A percentile compares a stretch with the other conserved stretches of the same genome.
Conservation (phyloP, 2,113 vertebrate species). For the Nicator chloris region DNA sequence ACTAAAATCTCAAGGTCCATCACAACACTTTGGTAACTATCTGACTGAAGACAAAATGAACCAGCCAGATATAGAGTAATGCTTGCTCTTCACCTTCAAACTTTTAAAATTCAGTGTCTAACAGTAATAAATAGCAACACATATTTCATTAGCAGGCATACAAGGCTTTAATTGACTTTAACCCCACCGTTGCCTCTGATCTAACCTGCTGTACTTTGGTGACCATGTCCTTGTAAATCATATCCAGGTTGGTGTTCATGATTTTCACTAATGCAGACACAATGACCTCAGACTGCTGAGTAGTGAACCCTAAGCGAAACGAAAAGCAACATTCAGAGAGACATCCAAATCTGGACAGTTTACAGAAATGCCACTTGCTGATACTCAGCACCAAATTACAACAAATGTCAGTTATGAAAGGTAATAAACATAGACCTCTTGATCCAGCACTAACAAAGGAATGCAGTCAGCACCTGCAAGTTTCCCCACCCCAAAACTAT, state of each 20-base stretch:
- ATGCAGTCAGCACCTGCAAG: not conserved
- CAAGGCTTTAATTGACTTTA: not conserved
- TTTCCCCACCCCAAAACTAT: not conserved
- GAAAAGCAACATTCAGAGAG: conserved; percentile 2
- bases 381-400: not conserved
- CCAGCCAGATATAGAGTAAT: not conserved
- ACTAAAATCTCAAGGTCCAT: not conserved
- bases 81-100: not conserved
- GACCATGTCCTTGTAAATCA: conserved; percentile 90
- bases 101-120: not conserved
- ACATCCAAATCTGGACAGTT: not conserved
- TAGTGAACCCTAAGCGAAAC: conserved; percentile 80
- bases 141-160: not conserved
- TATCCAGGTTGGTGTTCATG: conserved; percentile 84
- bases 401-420: not conserved
- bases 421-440: not conserved
- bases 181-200: not conserved
- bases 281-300: conserved; percentile 86
- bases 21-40: not conserved
- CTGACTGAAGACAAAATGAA: not conserved
- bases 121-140: not conserved
- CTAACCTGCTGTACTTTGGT: conserved; percentile 94
- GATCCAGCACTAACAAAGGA: not conserved
- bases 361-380: not conserved
- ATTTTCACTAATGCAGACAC: conserved; percentile 84